phyloP scores from a whole-genome alignment of 2,797 vertebrate species.

The Ficedula albicollis region DNA sequence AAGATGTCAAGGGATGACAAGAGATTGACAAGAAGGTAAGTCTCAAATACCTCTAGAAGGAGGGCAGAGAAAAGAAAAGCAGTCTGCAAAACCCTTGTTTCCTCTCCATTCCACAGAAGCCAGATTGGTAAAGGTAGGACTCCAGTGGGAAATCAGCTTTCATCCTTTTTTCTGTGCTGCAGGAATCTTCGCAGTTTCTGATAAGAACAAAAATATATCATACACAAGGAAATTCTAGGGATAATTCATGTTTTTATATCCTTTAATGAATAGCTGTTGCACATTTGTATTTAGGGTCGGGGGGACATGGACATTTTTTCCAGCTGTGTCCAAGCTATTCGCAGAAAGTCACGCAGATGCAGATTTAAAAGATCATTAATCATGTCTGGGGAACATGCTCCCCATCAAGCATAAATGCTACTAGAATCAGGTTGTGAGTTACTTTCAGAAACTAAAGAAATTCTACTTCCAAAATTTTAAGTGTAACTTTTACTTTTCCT shows the following conservation, averaged over 20 bases:
- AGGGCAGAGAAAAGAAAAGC: not conserved
- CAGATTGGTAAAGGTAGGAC: not conserved
- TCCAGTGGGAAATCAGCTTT: not conserved
- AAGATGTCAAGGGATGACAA: not conserved
- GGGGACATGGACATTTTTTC: not conserved
- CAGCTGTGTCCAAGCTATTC: not conserved
- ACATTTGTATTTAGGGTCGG: not conserved
- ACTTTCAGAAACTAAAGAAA: not conserved
- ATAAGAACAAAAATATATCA: not conserved
- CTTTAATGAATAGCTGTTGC: not conserved
- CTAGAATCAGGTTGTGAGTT: not conserved
- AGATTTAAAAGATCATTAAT: not conserved
- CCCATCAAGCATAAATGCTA: not conserved
- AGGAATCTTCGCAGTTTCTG: not conserved
- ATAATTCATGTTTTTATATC: not conserved
- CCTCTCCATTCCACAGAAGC: not conserved
- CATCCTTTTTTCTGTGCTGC: not conserved
- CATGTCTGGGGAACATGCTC: not conserved
- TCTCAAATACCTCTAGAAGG: not conserved
- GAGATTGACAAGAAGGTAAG: not conserved
- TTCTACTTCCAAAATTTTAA: not conserved
- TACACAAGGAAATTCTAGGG: not conserved
- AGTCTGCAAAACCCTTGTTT: not conserved
- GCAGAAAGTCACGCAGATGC: not conserved
- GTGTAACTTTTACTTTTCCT: not conserved